A percentile compares a stretch with the other conserved stretches of the same genome.
Evolutionary conservation across 2,113 vertebrate genomes (phyloP).

Genomic region (Engystomops pustulosus): DNA sequence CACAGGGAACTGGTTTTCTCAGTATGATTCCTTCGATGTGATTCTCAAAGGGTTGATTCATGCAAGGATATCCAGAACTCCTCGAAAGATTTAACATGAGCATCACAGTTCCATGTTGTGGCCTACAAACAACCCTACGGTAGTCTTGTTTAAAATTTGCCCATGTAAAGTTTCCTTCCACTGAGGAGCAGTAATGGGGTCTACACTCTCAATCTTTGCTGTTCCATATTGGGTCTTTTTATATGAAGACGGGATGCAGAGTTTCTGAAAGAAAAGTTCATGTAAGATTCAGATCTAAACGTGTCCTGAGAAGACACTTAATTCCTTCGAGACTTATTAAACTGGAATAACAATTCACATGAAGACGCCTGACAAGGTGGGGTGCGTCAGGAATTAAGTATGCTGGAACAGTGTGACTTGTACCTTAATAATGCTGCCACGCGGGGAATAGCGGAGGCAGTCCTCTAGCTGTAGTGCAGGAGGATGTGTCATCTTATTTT

Average conservation of each 20-base stretch:
- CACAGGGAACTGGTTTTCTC: no score
- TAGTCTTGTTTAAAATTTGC: no score
- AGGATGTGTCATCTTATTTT: background rate
- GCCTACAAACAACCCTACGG: no score
- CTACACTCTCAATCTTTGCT: no score
- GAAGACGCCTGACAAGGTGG: background rate
- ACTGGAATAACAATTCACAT: background rate
- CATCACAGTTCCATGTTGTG: no score
- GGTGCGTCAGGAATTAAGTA: background rate
- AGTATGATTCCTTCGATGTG: no score
- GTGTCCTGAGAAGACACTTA: background rate
- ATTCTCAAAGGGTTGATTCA: no score
- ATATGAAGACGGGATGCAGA: background rate
- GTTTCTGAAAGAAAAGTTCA: background rate
- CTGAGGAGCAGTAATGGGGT: no score
- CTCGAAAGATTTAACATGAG: no score
- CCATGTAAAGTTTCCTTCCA: no score
- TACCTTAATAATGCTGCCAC: background rate
- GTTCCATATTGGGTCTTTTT: no score
- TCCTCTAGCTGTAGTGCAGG: background rate
- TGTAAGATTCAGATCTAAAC: background rate
- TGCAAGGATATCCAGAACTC: no score
- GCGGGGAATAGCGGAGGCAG: background rate
- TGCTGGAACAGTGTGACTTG: conserved; percentile 1
- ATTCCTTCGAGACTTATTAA: background rate